Evolutionary conservation across 2,113 vertebrate species (phyloP), one percentile per base, ranked within the genome.

Genomic region (Indri indri): DNA sequence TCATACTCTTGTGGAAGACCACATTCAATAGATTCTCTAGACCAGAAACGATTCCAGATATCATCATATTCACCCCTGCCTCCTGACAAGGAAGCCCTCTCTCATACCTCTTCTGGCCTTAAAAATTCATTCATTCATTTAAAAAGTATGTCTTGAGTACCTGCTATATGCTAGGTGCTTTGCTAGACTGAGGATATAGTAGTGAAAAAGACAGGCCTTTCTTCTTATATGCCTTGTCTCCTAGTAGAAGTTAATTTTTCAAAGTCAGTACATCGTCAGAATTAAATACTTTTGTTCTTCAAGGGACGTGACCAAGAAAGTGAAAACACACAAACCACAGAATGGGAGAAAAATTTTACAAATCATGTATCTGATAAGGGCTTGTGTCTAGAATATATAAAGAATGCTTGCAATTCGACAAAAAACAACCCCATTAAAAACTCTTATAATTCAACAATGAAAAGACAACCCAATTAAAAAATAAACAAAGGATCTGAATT

Each of bases 301-400:
- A 90, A 52, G 82, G 59, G 40, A 54, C 37, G 34, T 40, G 23
- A 30, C 68, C 57, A 83, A 91, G 27, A 74, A 82, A 91, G 34
- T 81, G 20, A 79, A 74, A 86, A 93, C 32, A 76, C 52, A 76
- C 52, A 91, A 54, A 80, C 30, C 14, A 59, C 20, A 89, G 65
- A 88, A 86, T 91, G 40, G 50, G 79, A 96, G 88, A 90, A 92
- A 17, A 84, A 61, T n/a, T 83, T 92, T 83, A 54, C 32, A 94
- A 54, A 52, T 76, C 45, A 81, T 61, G 1, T 76, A 40, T 88
- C 71, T 93, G 59, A 52, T 91, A 94, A 91, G 40, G 45, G 37
- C 34, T 95, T 95, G 17, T 47, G 90, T 77, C 45, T 94, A 96
- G 17, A 93, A 80, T 93, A 88, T 47, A 6, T 73, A 52, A 82